A percentile compares a stretch with the other conserved stretches of the same genome.
These are phyloP conservation scores for Microvelia longipes DNA, from an alignment of 1,140 invertebrate species.

Conservation along the genomic window DNA sequence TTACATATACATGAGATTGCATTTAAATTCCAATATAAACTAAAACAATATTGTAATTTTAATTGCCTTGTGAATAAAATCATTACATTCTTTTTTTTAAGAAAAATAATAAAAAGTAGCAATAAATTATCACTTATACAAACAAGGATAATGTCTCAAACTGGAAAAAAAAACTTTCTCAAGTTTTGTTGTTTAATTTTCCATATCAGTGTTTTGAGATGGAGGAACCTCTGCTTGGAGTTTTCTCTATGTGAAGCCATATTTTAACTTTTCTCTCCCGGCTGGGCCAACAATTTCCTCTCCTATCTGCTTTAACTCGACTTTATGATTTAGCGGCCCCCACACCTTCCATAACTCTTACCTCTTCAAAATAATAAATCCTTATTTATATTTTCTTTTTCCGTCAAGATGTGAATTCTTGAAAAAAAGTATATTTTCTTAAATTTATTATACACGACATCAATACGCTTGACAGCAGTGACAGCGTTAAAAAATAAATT, in stretches of 20 bases:
- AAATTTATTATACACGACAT: no score
- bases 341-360: not conserved
- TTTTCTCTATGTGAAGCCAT: not conserved
- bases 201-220: not conserved
- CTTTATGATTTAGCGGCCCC: not conserved
- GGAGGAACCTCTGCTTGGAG: not conserved
- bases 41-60: no score
- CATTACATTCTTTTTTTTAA: no score
- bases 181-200: not conserved
- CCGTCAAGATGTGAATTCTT: not conserved
- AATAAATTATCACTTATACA: not conserved
- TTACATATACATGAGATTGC: no score
- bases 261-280: not conserved
- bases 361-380: not conserved
- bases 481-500: no score
- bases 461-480: no score
- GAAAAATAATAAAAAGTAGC: not conserved
- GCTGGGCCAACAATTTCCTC: not conserved
- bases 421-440: no score
- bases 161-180: not conserved
- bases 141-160: not conserved
- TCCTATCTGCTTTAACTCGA: not conserved
- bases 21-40: no score
- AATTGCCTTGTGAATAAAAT: no score
- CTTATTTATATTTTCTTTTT: not conserved